phyloP scores from a whole-genome alignment of 2,888 invertebrate genomes.

The Dynastes maya region DNA sequence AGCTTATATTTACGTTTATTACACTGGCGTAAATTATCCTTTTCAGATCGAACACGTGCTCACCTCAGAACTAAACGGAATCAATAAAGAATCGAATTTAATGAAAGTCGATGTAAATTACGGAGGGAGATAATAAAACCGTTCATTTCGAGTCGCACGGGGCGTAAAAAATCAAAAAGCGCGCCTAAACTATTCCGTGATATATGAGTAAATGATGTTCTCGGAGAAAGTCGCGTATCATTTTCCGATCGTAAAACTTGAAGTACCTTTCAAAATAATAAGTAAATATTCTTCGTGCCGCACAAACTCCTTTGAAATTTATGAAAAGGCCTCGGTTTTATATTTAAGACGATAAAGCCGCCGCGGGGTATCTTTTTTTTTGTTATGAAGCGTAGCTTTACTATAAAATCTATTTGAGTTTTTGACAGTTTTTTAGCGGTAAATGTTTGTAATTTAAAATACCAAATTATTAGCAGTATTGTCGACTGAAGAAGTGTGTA shows the following conservation, averaged over 20 bases:
- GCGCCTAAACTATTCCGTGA: slow-evolving; percentile 13
- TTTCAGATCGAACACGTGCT: slow-evolving; percentile 14
- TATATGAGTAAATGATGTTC: slow-evolving; percentile 9
- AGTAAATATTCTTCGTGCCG: slow-evolving; percentile 5
- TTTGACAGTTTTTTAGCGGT: background rate
- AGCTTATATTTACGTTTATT: slow-evolving; percentile 18
- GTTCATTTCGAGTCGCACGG: background rate
- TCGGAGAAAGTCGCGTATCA: slow-evolving; percentile 27
- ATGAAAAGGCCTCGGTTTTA: slow-evolving; percentile 22
- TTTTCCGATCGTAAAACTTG: slow-evolving; percentile 23
- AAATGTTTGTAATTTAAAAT: background rate
- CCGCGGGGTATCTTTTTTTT: slow-evolving; percentile 15
- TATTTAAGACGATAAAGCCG: slow-evolving; percentile 23
- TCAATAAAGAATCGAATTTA: slow-evolving; percentile 34
- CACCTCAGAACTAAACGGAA: background rate
- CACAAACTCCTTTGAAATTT: slow-evolving; percentile 24
- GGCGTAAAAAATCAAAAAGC: slow-evolving; percentile 24
- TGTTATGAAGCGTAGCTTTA: background rate
- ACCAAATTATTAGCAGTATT: no score
- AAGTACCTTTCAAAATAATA: slow-evolving; percentile 25
- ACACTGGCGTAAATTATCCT: slow-evolving; percentile 4
- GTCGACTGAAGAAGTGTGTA: no score
- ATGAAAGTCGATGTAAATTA: slow-evolving; percentile 28
- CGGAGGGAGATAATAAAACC: slow-evolving; percentile 11
- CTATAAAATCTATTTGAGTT: slow-evolving; percentile 11